A percentile compares a stretch with the other conserved stretches of the same genome.
Evolutionary conservation across 2,888 invertebrate genomes (phyloP).

Genomic region (Gasteruption jaculator): DNA sequence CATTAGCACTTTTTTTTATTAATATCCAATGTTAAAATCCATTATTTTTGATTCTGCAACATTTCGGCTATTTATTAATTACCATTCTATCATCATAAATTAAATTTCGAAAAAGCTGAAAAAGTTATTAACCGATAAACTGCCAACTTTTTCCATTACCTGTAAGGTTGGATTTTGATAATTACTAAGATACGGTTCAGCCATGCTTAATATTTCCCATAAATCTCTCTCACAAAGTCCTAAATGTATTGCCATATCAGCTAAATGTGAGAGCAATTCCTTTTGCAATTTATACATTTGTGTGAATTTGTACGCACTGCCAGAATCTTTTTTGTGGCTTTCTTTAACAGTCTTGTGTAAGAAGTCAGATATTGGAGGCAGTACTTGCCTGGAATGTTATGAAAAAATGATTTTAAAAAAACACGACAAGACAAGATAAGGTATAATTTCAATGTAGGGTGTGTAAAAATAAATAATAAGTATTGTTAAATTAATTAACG

Average conservation of each 20-base stretch:
- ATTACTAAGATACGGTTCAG: constrained; percentile 57
- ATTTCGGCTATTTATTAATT: too few relatives aligned
- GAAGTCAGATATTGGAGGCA: constrained; percentile 60
- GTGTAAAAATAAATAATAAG: too few relatives aligned
- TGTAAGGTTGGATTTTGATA: constrained; percentile 63
- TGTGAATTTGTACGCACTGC: constrained; percentile 57
- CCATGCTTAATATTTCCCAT: constrained; percentile 50
- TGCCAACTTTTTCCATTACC: constrained; percentile 54
- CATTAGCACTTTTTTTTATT: too few relatives aligned
- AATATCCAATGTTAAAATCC: too few relatives aligned
- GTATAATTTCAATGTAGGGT: not conserved
- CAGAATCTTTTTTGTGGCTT: constrained; percentile 60
- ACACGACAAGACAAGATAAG: not conserved
- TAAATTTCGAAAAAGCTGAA: not conserved
- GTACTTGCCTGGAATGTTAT: constrained; percentile 58
- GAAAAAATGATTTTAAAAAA: constrained; percentile 9
- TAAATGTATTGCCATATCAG: constrained; percentile 52
- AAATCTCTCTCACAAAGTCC: constrained; percentile 51
- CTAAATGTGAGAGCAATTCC: constrained; percentile 53
- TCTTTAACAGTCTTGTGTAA: constrained; percentile 55
- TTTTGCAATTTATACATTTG: constrained; percentile 59
- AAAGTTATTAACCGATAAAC: not conserved
- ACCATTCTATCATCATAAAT: constrained; percentile 3
- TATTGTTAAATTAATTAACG: constrained; percentile 1
- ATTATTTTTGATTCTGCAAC: too few relatives aligned